Percentiles rank a stretch among this genome's conserved stretches.
Evolutionary conservation across 2,797 vertebrate genomes (phyloP).

Genomic region (Neomorphus geoffroyi): DNA sequence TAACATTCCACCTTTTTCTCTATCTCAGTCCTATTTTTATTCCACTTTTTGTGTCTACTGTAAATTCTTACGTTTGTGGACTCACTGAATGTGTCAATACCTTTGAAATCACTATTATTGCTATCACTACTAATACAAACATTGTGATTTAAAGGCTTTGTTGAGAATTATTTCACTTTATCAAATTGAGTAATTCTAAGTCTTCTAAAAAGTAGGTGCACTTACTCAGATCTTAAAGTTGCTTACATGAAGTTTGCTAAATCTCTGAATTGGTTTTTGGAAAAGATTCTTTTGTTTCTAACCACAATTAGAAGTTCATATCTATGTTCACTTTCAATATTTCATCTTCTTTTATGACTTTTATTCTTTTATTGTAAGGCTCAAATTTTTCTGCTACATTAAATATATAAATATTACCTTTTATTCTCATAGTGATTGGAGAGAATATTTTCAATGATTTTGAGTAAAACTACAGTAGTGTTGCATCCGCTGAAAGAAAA

Average conservation of each 20-base stretch:
- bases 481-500: not conserved
- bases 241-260: not conserved
- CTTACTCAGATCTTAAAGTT: not conserved
- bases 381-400: not conserved
- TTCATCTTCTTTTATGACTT: not conserved
- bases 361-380: not conserved
- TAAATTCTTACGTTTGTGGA: not conserved
- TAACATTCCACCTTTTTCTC: not conserved
- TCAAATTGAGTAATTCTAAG: not conserved
- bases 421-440: not conserved
- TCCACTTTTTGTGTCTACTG: not conserved
- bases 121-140: not conserved
- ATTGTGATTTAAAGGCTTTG: not conserved
- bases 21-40: not conserved
- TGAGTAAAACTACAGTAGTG: not conserved
- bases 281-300: not conserved
- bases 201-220: not conserved
- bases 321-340: not conserved
- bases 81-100: not conserved
- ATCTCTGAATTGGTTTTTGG: not conserved
- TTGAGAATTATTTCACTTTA: not conserved
- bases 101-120: not conserved
- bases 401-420: not conserved
- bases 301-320: not conserved
- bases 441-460: not conserved